These are phyloP conservation scores for Heteromyza rotundicornis DNA, from an alignment of 2,888 invertebrate genomes.

Conservation along the genomic window DNA sequence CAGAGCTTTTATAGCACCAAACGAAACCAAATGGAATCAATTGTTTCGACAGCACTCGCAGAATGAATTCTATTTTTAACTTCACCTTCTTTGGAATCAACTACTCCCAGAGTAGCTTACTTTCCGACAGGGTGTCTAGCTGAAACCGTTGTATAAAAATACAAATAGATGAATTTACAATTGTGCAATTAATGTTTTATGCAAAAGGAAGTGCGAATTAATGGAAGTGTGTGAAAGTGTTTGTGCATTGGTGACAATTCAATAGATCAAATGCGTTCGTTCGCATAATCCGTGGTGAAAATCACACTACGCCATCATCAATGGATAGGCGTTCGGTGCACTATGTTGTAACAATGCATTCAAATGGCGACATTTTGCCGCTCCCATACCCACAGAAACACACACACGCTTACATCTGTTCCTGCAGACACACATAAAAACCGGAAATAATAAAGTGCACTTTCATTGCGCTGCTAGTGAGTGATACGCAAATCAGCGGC, in stretches of 20 bases:
- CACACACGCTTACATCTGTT: neutral
- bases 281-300: constrained; percentile 8
- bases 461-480: neutral
- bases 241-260: neutral
- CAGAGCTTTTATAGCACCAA: too few species aligned
- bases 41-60: too few species aligned
- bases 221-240: constrained; percentile 1
- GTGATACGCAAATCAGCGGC: constrained; percentile 27
- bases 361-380: neutral
- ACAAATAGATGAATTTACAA: too few species aligned
- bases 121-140: too few species aligned
- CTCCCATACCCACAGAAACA: neutral
- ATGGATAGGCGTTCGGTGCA: neutral
- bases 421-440: constrained; percentile 6
- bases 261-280: neutral
- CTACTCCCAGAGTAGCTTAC: too few species aligned
- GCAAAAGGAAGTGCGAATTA: neutral
- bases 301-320: constrained; percentile 4
- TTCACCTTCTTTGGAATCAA: too few species aligned
- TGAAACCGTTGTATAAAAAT: too few species aligned
- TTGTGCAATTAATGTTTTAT: too few species aligned
- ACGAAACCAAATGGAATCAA: too few species aligned
- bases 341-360: neutral
- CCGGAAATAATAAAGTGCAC: constrained; percentile 25
- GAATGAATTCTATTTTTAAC: too few species aligned